Base-by-base conservation (phyloP, 1,140 invertebrate species). In the Lepidurus apus region DNA sequence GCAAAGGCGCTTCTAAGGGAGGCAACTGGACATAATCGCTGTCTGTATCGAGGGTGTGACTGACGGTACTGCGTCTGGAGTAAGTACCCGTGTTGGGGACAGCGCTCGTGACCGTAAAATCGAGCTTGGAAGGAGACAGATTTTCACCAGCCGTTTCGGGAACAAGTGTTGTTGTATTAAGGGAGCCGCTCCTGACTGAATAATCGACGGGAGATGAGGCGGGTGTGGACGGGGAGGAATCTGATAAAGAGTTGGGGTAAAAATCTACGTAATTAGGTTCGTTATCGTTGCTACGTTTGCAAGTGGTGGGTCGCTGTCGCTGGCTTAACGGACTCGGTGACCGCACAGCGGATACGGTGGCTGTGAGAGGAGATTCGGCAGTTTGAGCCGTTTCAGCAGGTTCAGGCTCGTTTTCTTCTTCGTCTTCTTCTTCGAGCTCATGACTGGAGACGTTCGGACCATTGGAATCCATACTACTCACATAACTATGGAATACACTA, bases 21-120 rank as follows among this genome's bases (percentile, higher is more conserved):
- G 93, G 92, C 82, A 95, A 86, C 24, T 92, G 93, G 0, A 95
- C 93, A 83, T 95, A 95, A 83, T 95, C 93, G 17, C 93, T 94
- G 81, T 95, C 93, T 1, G 93, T 94, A 83, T 95, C 93, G 82
- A 95, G 88, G 0, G 92, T 94, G 74, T 90, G 90, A 81, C 92
- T 93, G 34, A 94, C 92, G 0, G 91, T 93, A 81, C 93, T 92
- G 44, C 90, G 87, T 53, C 89, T 91, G 7, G 93, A 93, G 77
- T 84, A 85, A 21, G 80, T 80, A 45, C 83, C 84, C 42, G 83
- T 81, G 47, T 81, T 77, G 53, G 79, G 79, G 42, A 80, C 76
- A 24, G 79, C 79, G 73, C 79, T 80, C 26, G 76, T 77, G 11
- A 80, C 80, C 44, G 78, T 80, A 13, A 79, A 74, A 42, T 80